Conservation (phyloP, 1,140 invertebrate genomes). For the Phortica variegata region DNA sequence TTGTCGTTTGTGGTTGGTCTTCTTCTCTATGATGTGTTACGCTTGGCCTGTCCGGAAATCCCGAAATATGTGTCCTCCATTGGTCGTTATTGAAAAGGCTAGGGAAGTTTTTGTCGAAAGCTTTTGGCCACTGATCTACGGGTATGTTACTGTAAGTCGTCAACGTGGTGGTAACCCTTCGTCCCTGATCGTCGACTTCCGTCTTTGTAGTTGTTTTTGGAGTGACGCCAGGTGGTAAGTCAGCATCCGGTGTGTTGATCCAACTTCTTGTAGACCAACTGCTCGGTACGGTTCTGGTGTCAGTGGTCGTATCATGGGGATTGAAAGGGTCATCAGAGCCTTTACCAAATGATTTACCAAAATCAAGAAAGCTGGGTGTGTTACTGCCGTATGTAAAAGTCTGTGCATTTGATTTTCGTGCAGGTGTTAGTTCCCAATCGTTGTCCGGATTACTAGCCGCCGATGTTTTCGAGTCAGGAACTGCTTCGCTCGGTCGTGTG, state of each 20-base stretch:
- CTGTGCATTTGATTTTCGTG: neutral
- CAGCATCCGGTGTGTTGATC: neutral
- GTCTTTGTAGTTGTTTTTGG: constrained; percentile 28
- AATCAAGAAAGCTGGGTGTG: neutral
- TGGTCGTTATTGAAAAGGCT: neutral
- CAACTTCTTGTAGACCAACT: constrained; percentile 10
- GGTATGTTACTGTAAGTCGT: constrained; percentile 9
- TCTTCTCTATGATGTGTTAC: neutral
- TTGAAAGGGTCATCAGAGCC: neutral
- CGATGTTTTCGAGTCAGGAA: neutral
- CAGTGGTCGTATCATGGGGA: neutral
- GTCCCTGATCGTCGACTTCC: constrained; percentile 21
- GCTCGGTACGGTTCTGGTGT: neutral
- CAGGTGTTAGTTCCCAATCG: constrained; percentile 29
- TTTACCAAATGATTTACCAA: neutral
- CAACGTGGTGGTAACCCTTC: constrained; percentile 21
- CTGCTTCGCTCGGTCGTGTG: neutral
- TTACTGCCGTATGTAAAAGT: neutral
- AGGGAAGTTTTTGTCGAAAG: neutral
- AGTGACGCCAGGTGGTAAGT: constrained; percentile 19
- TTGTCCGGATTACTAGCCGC: constrained; percentile 15
- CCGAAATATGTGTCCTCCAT: neutral
- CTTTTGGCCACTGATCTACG: neutral
- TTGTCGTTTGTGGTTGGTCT: neutral
- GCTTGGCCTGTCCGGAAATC: neutral